Conservation (phyloP, 2,797 vertebrate species). For the Gymnothorax javanicus region DNA sequence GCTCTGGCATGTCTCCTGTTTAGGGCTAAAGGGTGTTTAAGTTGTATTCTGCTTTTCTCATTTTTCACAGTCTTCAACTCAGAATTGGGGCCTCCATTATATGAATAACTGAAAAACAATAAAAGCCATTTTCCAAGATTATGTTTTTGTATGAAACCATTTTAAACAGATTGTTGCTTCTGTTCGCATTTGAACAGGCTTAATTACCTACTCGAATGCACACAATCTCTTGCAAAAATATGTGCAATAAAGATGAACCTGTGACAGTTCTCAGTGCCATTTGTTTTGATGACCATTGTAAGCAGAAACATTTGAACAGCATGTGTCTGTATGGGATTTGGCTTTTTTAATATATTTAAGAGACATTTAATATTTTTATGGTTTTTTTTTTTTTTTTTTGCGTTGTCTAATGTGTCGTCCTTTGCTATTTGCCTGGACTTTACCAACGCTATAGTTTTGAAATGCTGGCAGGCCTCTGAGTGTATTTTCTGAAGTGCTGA, state of each 20-base stretch:
- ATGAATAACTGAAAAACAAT: neutral
- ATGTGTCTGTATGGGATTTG: neutral
- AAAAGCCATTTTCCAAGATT: neutral
- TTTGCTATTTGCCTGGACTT: constrained; percentile 5
- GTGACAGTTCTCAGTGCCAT: neutral
- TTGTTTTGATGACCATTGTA: constrained; percentile 1
- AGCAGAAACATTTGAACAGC: constrained; percentile 12
- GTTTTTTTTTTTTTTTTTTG: neutral
- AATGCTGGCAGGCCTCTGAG: constrained; percentile 1
- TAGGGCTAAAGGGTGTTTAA: neutral
- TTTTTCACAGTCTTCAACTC: constrained; percentile 7
- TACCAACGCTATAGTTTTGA: neutral
- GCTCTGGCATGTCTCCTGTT: neutral
- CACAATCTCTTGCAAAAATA: neutral
- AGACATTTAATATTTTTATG: neutral
- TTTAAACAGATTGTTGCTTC: neutral
- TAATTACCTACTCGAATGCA: constrained; percentile 33
- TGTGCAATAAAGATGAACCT: neutral
- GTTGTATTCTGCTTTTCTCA: neutral
- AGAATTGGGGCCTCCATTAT: neutral
- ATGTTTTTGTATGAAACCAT: neutral
- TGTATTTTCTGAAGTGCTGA: constrained; percentile 41
- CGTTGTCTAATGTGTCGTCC: constrained; percentile 3
- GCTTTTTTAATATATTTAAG: constrained; percentile 14
- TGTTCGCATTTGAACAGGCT: constrained; percentile 19